Base-by-base conservation (phyloP, 2,797 vertebrate genomes). In the Centroberyx gerrardi region DNA sequence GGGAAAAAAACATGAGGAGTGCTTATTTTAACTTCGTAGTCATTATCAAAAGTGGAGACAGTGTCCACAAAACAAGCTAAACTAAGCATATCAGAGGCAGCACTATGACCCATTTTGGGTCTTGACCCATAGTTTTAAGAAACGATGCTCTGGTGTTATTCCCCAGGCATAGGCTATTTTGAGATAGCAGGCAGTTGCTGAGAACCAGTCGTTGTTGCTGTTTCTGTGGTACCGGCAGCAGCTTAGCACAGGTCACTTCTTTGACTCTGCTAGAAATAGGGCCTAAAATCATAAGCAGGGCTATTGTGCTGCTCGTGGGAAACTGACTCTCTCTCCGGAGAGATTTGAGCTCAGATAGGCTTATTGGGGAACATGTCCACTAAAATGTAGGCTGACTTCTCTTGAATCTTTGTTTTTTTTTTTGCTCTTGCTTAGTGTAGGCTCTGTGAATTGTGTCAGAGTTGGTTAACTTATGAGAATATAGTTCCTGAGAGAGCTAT, bases 161-260 rank as follows among this genome's bases (percentile, higher is more conserved):
- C 76, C 68, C 72, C 76, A 73, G 40, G 59, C 2, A 64, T 18
- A 18, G 12, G 22, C 46, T 78, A 77, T 77, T 80, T 66, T 76
- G 33, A 80, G 46, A 0, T 48, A 18, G 10, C 12, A 46, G 54
- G 22, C 31, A 68, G 44, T 59, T 59, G 60, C 85, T 78, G 7
- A 15, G 63, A 65, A 27, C 33, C 63, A 29, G 31, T 52, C 36
- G 3, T 31, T 44, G 42, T 62, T 81, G 44, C 72, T 69, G 62
- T 80, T 17, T 58, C 14, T 48, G 54, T 70, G 55, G 15, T 63
- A 27, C 4, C 49, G 28, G 64, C 80, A 67, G 17, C 59, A 70
- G 71, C 40, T 76, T 67, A 65, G 63, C 36, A 63, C 29, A n/a
- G 58, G 28, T 65, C 28, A 33, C 13, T 69, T 80, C 54, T 64